Conservation (phyloP, 2,888 invertebrate genomes). For the Tetrapedia diversipes region DNA sequence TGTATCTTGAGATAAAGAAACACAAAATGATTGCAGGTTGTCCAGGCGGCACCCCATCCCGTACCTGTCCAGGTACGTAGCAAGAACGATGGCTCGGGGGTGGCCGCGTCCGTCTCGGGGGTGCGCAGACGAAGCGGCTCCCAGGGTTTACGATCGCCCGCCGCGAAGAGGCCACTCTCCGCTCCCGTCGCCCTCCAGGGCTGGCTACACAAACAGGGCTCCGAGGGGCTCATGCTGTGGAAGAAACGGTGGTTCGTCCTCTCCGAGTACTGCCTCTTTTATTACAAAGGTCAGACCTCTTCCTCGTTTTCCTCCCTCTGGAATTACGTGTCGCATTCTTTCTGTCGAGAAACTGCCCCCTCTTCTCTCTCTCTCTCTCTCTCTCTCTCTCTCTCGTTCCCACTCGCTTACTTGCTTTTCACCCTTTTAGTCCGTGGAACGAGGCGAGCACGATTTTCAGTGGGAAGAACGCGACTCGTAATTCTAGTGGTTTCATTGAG, state of each 20-base stretch:
- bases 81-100: slow-evolving; percentile 78
- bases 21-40: slow-evolving; percentile 65
- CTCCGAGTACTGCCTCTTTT: slow-evolving; percentile 96
- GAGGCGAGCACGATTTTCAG: slow-evolving; percentile 10
- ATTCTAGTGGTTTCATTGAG: slow-evolving; percentile 23
- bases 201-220: slow-evolving; percentile 96
- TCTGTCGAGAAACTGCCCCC: neutral
- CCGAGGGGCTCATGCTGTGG: slow-evolving; percentile 96
- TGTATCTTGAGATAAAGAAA: too few relatives aligned
- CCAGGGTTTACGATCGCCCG: slow-evolving; percentile 90
- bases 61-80: slow-evolving; percentile 78
- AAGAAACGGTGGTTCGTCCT: slow-evolving; percentile 97
- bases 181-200: slow-evolving; percentile 94
- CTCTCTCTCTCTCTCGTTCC: neutral
- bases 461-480: slow-evolving; percentile 12
- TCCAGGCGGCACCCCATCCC: slow-evolving; percentile 71
- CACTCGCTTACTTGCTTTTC: neutral
- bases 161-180: slow-evolving; percentile 92
- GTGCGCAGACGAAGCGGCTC: slow-evolving; percentile 81
- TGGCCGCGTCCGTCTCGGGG: slow-evolving; percentile 75
- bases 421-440: neutral
- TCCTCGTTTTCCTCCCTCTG: neutral
- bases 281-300: slow-evolving; percentile 90
- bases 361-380: neutral
- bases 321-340: slow-evolving; percentile 17